Percentiles rank a stretch among this genome's conserved stretches.
These are phyloP conservation scores for Bombus difficillimus DNA, from an alignment of 1,140 invertebrate genomes.

Conservation along the genomic window DNA sequence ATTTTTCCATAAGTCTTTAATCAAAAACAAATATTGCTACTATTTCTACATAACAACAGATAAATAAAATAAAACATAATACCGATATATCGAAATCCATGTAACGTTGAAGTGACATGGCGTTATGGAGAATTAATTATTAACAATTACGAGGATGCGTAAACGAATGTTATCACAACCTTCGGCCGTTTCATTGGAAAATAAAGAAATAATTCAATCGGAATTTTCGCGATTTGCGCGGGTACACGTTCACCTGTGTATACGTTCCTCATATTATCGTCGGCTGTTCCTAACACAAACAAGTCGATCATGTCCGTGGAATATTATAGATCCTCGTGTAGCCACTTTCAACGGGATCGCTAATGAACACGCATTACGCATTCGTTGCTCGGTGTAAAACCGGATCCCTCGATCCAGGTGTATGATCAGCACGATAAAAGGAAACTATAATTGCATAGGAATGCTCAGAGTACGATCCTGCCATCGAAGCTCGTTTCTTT, in stretches of 20 bases:
- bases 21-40: too few species aligned
- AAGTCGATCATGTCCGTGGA: slow-evolving; percentile 26
- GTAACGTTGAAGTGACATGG: neutral
- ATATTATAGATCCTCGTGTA: slow-evolving; percentile 57
- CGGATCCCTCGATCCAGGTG: slow-evolving; percentile 61
- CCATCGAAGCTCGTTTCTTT: neutral
- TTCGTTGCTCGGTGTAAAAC: slow-evolving; percentile 51
- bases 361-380: slow-evolving; percentile 57
- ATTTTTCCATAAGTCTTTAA: too few species aligned
- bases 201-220: slow-evolving; percentile 9
- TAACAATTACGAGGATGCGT: neutral
- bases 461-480: slow-evolving; percentile 41
- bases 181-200: neutral
- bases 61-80: neutral
- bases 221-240: slow-evolving; percentile 8
- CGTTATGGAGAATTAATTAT: neutral
- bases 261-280: neutral
- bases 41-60: too few species aligned
- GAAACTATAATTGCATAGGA: slow-evolving; percentile 61
- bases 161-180: neutral
- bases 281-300: neutral
- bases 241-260: neutral
- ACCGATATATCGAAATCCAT: neutral
- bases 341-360: slow-evolving; percentile 54
- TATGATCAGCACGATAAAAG: slow-evolving; percentile 65